Evolutionary conservation across 2,113 vertebrate species (phyloP), one percentile per base, ranked within the genome.

Genomic region (Numida meleagris): DNA sequence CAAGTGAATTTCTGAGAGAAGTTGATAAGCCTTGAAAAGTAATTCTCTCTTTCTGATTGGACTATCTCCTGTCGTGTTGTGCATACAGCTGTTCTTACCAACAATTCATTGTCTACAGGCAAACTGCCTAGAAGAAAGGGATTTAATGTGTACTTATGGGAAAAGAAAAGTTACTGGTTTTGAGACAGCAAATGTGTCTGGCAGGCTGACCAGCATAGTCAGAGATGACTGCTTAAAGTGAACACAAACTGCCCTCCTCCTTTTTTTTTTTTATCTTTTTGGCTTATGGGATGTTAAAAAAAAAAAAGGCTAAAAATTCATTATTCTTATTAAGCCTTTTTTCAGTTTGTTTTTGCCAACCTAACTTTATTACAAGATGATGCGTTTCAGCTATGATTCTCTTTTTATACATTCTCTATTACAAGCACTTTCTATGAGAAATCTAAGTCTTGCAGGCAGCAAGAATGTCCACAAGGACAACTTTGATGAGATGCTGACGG

Each of bases 1-100:
- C 89, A 91, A 94, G 66, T 61, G 31, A 78, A 68, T 86, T 86
- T 92, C 93, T 95, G 93, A 84, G 34, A 63, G 61, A 75, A 63
- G 70, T n/a, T 91, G 93, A 89, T 95, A 92, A 90, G 53, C 61
- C 43, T 27, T 92, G 48, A 76, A 72, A 87, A 84, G 23, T 63
- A 84, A 81, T 84, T 92, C 10, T 75, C 1, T 70, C 57, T 72
- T 90, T 61, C 61, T 88, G 25, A 43, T 63, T 89, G 57, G 65
- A 71, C 46, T 15, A 17, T 46, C 42, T 81, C 27, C 46, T 90
- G 1, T 50, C 81, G 70, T 23, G 55, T 80, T 3, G 3, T 81
- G 80, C 33, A 6, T 82, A 36, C 58, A 71, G 74, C 42, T 81
- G 45, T n/a, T 34, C 45, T 48, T 48, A 50, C 45, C 45, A 50